phyloP scores from a whole-genome alignment of 2,888 invertebrate genomes.

The Scaptomyza cyrtandrae region DNA sequence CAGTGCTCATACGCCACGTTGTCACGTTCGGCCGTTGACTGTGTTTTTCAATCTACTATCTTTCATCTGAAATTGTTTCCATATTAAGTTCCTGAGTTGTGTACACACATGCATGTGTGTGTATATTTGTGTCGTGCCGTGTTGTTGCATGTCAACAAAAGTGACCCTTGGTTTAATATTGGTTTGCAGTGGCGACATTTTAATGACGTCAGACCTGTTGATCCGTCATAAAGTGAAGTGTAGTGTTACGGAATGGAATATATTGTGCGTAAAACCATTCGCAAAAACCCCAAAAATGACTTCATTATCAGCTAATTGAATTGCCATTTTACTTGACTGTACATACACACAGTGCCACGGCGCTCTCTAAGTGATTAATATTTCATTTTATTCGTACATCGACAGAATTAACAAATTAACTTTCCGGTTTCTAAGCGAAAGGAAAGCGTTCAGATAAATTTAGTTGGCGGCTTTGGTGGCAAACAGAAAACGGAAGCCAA shows the following conservation, averaged over 20 bases:
- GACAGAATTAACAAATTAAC: neutral
- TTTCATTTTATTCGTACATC: conserved; percentile 30
- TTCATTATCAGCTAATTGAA: conserved; percentile 68
- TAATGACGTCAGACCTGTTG: conserved; percentile 62
- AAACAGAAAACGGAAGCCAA: conserved; percentile 18
- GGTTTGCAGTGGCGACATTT: conserved; percentile 39
- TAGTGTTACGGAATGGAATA: conserved; percentile 16
- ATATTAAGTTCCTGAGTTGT: conserved; percentile 39
- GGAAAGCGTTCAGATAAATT: conserved; percentile 20
- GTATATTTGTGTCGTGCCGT: conserved; percentile 4
- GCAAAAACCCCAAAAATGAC: conserved; percentile 48
- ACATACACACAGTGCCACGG: neutral
- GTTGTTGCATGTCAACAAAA: conserved; percentile 12
- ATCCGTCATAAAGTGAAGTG: conserved; percentile 32
- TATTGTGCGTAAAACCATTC: conserved; percentile 33
- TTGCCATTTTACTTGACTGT: conserved; percentile 25
- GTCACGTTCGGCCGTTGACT: conserved; percentile 49
- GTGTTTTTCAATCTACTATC: conserved; percentile 20
- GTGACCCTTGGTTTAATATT: conserved; percentile 43
- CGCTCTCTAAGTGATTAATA: conserved; percentile 54
- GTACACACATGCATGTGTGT: conserved; percentile 1
- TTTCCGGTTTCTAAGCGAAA: conserved; percentile 27
- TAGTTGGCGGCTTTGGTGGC: conserved; percentile 20
- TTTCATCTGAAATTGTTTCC: conserved; percentile 36
- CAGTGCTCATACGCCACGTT: conserved; percentile 48